These are phyloP conservation scores for Sycophaga agraensis DNA, from an alignment of 1,140 invertebrate species.

Conservation along the genomic window DNA sequence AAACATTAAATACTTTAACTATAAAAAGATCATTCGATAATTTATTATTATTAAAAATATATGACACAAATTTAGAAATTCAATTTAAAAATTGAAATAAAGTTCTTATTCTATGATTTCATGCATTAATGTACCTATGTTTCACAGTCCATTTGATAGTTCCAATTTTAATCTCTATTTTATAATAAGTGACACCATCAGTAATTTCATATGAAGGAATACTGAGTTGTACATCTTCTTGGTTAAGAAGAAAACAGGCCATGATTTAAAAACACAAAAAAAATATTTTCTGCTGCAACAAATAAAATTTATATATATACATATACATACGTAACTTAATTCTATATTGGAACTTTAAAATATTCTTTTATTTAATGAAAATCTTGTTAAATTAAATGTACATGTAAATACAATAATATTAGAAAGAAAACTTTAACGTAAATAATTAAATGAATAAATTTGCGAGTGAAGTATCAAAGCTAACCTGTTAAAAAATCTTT, in stretches of 20 bases:
- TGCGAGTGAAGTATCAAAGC: no score
- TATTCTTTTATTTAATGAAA: background rate
- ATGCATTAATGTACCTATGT: constrained; percentile 56
- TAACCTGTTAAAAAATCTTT: background rate
- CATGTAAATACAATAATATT: background rate
- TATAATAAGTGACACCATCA: constrained; percentile 67
- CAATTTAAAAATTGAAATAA: background rate
- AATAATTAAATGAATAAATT: no score
- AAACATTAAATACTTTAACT: no score
- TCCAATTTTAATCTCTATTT: constrained; percentile 68
- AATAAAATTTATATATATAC: no score
- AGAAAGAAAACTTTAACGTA: background rate
- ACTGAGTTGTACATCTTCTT: constrained; percentile 61
- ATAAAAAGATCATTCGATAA: no score
- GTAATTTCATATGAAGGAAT: constrained; percentile 61
- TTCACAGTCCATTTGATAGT: constrained; percentile 77
- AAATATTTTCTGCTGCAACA: background rate
- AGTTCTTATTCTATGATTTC: background rate
- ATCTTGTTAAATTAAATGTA: background rate
- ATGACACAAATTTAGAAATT: background rate
- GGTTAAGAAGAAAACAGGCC: constrained; percentile 66
- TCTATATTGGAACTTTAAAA: no score
- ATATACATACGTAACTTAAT: no score
- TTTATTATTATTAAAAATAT: no score
- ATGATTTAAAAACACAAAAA: constrained; percentile 44